Conservation (phyloP, 2,888 invertebrate genomes). For the Autographa gamma region DNA sequence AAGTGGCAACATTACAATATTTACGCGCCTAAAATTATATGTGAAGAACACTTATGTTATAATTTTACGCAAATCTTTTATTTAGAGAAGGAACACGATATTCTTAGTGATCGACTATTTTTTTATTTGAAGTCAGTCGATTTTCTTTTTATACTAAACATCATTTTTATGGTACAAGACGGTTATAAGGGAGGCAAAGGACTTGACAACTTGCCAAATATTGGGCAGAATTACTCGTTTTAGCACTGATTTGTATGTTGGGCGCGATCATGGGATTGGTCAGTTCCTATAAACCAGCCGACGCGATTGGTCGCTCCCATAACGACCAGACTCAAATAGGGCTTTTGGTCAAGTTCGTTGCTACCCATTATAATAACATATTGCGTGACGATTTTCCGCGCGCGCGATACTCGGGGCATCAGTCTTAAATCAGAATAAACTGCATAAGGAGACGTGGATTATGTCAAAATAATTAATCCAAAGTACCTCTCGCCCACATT, state of each 20-base stretch:
- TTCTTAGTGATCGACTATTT: conserved; percentile 35
- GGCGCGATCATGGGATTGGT: no score
- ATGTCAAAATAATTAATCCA: background rate
- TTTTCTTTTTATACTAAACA: conserved; percentile 21
- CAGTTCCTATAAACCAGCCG: no score
- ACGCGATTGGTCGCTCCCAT: no score
- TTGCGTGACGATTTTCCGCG: background rate
- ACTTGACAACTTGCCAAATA: background rate
- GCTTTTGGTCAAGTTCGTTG: background rate
- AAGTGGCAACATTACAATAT: conserved; percentile 24
- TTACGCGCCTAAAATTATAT: conserved; percentile 19
- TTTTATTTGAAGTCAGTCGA: conserved; percentile 44
- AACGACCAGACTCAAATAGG: background rate
- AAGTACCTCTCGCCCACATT: background rate
- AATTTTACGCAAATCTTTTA: conserved; percentile 6
- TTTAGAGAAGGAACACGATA: conserved; percentile 33
- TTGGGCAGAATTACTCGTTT: no score
- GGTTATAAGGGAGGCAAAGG: background rate
- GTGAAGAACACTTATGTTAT: conserved; percentile 1
- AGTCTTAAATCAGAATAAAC: conserved; percentile 1
- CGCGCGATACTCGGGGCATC: conserved; percentile 12
- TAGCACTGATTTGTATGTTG: no score
- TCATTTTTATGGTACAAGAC: conserved; percentile 10
- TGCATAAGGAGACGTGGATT: background rate
- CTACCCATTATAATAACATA: conserved; percentile 7